Conservation (phyloP, 2,797 vertebrate genomes). For the Ibycter americanus region DNA sequence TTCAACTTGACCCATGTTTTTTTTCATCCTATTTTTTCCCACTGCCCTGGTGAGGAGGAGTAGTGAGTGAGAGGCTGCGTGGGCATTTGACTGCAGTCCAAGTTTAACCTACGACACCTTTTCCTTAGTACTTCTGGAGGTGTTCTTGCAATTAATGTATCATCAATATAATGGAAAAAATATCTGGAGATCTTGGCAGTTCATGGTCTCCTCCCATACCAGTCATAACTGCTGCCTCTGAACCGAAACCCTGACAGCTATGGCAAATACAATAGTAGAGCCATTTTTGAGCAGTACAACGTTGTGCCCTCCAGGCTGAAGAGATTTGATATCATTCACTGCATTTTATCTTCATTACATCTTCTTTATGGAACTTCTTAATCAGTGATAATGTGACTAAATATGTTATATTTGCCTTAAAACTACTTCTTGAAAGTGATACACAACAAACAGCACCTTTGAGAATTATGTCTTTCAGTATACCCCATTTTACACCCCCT, state of each 20-base stretch:
- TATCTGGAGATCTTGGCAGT: neutral
- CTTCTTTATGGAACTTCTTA: neutral
- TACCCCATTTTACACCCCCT: neutral
- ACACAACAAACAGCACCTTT: neutral
- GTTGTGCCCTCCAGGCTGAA: neutral
- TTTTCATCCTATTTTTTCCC: neutral
- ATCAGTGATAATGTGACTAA: neutral
- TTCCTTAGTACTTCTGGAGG: neutral
- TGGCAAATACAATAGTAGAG: neutral
- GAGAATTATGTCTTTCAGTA: neutral
- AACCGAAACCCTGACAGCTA: neutral
- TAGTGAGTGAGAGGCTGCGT: neutral
- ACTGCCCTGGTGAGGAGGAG: neutral
- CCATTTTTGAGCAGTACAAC: neutral
- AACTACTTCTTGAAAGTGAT: neutral
- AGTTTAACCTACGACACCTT: neutral
- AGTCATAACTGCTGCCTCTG: neutral
- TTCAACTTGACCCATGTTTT: neutral
- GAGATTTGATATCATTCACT: neutral
- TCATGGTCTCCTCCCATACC: neutral
- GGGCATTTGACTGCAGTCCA: neutral
- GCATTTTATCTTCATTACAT: neutral
- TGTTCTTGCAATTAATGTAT: neutral
- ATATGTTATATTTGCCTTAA: neutral
- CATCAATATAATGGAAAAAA: neutral